Percentiles rank a stretch among this genome's conserved stretches.
Evolutionary conservation across 2,888 invertebrate species (phyloP).

Genomic region (Temnothorax rugatulus): DNA sequence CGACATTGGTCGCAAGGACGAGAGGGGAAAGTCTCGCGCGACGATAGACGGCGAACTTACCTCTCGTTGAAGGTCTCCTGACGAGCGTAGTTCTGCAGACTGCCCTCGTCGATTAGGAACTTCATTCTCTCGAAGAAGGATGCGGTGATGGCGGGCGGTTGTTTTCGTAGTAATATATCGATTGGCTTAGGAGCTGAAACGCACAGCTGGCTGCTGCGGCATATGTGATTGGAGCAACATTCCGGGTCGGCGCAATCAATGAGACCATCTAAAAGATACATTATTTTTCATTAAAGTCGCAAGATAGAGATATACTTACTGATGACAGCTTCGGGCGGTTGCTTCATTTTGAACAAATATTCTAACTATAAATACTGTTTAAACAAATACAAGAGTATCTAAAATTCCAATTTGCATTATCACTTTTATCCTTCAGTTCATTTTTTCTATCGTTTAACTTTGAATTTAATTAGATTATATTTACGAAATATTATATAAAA

Average conservation of each 20-base stretch:
- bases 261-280: slow-evolving; percentile 92
- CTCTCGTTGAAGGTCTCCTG: slow-evolving; percentile 99
- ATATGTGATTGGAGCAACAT: slow-evolving; percentile 95
- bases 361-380: background rate
- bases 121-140: slow-evolving; percentile 99
- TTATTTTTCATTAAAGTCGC: slow-evolving; percentile 31
- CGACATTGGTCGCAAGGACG: slow-evolving; percentile 56
- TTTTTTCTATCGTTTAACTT: background rate
- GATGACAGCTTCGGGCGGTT: background rate
- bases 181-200: slow-evolving; percentile 98
- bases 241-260: slow-evolving; percentile 99
- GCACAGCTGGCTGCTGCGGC: slow-evolving; percentile 95
- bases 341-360: background rate
- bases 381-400: background rate
- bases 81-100: slow-evolving; percentile 98
- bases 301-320: background rate
- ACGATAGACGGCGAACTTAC: slow-evolving; percentile 88
- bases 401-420: background rate
- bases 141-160: slow-evolving; percentile 98
- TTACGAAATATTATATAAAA: background rate
- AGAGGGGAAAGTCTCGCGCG: slow-evolving; percentile 53
- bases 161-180: slow-evolving; percentile 97
- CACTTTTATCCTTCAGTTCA: background rate
- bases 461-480: slow-evolving; percentile 11
- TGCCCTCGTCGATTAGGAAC: slow-evolving; percentile 99